Conservation (phyloP, 2,113 vertebrate genomes). For the Abramis brama region DNA sequence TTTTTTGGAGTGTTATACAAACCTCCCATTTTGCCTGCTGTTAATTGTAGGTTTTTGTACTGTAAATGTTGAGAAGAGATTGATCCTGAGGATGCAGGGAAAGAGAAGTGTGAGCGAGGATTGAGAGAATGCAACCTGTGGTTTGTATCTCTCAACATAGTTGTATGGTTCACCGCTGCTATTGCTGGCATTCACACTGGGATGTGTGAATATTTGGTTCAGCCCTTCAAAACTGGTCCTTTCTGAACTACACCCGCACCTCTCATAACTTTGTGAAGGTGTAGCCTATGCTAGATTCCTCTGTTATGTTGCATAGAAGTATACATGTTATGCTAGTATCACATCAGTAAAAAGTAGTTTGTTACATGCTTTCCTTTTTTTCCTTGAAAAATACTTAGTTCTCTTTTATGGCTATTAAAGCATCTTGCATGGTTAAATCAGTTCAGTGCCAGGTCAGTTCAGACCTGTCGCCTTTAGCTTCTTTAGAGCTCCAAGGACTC, state of each 20-base stretch:
- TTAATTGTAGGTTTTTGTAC: slow-evolving; percentile 32
- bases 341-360: background rate
- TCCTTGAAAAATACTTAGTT: background rate
- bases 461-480: too few relatives aligned
- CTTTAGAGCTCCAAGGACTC: too few relatives aligned
- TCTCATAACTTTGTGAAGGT: background rate
- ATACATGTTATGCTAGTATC: background rate
- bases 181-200: background rate
- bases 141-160: background rate
- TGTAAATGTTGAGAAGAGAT: background rate
- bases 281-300: background rate
- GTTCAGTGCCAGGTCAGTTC: background rate
- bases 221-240: background rate
- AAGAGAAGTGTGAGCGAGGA: background rate
- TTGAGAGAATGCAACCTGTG: background rate
- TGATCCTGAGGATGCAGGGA: background rate
- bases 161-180: slow-evolving; percentile 5
- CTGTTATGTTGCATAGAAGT: background rate
- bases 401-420: background rate
- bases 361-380: background rate
- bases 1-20: background rate
- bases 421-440: background rate
- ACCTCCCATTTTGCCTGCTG: slow-evolving; percentile 30
- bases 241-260: background rate
- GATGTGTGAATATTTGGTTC: background rate